Conservation (phyloP, 2,797 vertebrate genomes). For the Sardinella longiceps region DNA sequence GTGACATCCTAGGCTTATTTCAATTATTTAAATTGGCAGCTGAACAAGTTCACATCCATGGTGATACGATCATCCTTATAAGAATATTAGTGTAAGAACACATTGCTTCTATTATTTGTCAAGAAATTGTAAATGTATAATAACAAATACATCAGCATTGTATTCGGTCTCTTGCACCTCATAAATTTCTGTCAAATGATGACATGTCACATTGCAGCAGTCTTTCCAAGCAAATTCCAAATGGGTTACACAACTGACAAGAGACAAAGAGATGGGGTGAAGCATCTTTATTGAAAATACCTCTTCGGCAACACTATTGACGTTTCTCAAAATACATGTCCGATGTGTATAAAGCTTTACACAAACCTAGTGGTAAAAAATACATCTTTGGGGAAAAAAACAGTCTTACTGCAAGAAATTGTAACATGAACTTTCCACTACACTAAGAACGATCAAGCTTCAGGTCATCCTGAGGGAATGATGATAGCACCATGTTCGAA, state of each 20-base stretch:
- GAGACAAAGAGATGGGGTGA: conserved; percentile 60
- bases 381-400: conserved; percentile 34
- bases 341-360: conserved; percentile 33
- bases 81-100: neutral
- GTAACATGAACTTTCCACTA: conserved; percentile 35
- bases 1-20: neutral
- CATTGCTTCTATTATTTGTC: neutral
- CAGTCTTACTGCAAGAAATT: conserved; percentile 21
- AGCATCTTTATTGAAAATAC: conserved; percentile 76
- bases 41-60: neutral
- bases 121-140: too few relatives aligned
- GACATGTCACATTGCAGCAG: neutral
- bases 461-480: conserved; percentile 52
- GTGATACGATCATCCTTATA: neutral
- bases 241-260: conserved; percentile 2
- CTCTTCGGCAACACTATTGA: conserved; percentile 56
- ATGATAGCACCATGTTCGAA: conserved; percentile 69
- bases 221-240: neutral
- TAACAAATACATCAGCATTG: too few relatives aligned
- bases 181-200: neutral
- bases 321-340: conserved; percentile 55
- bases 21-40: neutral
- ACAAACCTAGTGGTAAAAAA: conserved; percentile 47
- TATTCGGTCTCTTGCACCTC: too few relatives aligned
- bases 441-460: conserved; percentile 14